Evolutionary conservation across 2,888 invertebrate species (phyloP), one percentile per base, ranked within the genome.

Genomic region (Isotomurus palustris): DNA sequence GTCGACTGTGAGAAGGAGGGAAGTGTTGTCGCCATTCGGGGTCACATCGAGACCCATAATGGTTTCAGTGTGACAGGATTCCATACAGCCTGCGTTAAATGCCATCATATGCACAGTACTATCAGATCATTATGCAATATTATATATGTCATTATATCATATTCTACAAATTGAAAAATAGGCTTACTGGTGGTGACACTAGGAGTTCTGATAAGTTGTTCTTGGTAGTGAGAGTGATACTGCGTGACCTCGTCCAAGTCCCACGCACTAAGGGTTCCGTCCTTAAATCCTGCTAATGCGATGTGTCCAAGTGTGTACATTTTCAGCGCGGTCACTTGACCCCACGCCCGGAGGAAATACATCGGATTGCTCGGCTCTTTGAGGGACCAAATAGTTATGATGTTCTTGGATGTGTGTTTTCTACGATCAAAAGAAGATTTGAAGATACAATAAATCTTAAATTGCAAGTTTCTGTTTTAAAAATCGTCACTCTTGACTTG

Each of bases 331-430:
- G 58, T 67, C 8, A 69, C 67, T 17, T 67, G 58, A 2, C 66
- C 66, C 67, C 67, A 69, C n/a, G 67, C 67, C 1, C 69, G 60
- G 3, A 69, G 60, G 45, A 66, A 69, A 32, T 59, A 61, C 14
- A 62, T 35, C 1, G 69, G 69, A 54, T 62, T 59, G 36, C 66
- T 67, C 1, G 69, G 69, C 43, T 69, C 69, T 48, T 66, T 66
- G 19, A 67, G n/a, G 21, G 64, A 58, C 69, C 69, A 69, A 12
- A 69, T 55, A 0, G 67, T 69, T 1, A 69, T 53, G 22, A 69
- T 45, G 49, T 66, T 67, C 44, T 67, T 67, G 0, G 68, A 65
- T 10, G 65, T 50, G 32, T 65, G 56, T 43, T 63, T 67, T 35
- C 56, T 61, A 38, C 52, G 56, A 45, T 43, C 17, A 28, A 36